Evolutionary conservation across 2,888 invertebrate genomes (phyloP).

Genomic region (Nomada fabriciana): DNA sequence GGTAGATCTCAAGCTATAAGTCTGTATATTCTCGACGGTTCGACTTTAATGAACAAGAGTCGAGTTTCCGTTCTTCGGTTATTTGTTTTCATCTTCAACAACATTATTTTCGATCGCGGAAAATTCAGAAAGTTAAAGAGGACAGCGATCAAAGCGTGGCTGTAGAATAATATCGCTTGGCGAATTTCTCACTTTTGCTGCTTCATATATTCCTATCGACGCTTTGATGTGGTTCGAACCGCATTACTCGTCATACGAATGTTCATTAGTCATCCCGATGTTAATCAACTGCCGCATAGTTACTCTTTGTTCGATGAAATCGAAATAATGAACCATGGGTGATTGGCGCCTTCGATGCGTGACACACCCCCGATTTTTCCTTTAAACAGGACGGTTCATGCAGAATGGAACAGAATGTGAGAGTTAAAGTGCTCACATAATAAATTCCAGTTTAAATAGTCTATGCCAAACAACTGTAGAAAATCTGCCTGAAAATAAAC

Average conservation of each 20-base stretch:
- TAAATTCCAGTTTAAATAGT: no score
- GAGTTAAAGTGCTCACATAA: no score
- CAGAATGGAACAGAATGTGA: no score
- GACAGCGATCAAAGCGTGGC: neutral
- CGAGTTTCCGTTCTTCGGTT: neutral
- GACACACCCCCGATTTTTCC: neutral
- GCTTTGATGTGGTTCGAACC: slow-evolving; percentile 13
- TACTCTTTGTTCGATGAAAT: neutral
- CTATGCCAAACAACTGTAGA: no score
- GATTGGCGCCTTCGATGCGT: neutral
- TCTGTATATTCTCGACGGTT: neutral
- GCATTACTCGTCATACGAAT: slow-evolving; percentile 14
- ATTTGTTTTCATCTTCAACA: neutral
- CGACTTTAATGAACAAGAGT: slow-evolving; percentile 6
- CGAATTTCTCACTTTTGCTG: neutral
- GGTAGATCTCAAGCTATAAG: no score
- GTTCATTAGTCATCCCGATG: slow-evolving; percentile 9
- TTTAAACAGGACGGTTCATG: no score
- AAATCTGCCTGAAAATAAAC: no score
- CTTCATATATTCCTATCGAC: neutral
- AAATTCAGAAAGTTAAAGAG: slow-evolving; percentile 15
- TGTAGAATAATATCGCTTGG: neutral
- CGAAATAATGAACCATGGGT: neutral
- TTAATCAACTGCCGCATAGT: slow-evolving; percentile 9
- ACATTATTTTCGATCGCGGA: neutral